Percentiles rank a stretch among this genome's conserved stretches.
Conservation (phyloP, 2,888 invertebrate species). For the Pheosia tremula region DNA sequence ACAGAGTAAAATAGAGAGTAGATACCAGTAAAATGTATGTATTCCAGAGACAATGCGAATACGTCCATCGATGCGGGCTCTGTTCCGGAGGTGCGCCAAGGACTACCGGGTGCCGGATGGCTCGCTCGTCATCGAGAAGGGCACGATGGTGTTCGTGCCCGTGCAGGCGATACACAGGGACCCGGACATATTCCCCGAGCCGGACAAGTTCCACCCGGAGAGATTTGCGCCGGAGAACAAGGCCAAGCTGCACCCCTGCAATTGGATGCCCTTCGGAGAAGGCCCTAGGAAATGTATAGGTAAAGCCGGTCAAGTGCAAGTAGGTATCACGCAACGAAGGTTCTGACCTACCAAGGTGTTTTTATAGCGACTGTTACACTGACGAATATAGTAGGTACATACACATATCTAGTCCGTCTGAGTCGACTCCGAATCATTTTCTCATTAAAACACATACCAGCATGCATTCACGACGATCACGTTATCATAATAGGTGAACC, state of each 20-base stretch:
- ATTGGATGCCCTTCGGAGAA: slow-evolving; percentile 84
- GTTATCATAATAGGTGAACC: no score
- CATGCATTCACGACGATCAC: no score
- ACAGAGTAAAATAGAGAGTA: not conserved
- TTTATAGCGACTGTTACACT: no score
- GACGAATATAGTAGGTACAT: no score
- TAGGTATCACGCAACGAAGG: no score
- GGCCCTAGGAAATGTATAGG: slow-evolving; percentile 85
- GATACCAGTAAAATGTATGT: not conserved
- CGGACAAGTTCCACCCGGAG: slow-evolving; percentile 85
- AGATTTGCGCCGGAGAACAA: slow-evolving; percentile 83
- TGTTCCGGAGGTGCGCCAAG: slow-evolving; percentile 78
- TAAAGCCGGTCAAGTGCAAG: slow-evolving; percentile 36
- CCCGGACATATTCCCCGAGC: slow-evolving; percentile 84
- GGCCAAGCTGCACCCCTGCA: slow-evolving; percentile 75
- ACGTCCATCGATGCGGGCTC: slow-evolving; percentile 77
- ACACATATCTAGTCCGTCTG: no score
- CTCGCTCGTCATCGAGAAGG: slow-evolving; percentile 73
- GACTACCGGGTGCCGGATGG: slow-evolving; percentile 77
- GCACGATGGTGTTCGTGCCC: slow-evolving; percentile 80
- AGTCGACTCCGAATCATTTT: no score
- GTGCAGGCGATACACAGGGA: slow-evolving; percentile 85
- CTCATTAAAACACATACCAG: no score
- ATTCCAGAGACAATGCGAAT: slow-evolving; percentile 82
- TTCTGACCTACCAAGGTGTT: no score